These are phyloP conservation scores for Eulemur rubriventer DNA, from an alignment of 2,797 vertebrate genomes.

Conservation along the genomic window DNA sequence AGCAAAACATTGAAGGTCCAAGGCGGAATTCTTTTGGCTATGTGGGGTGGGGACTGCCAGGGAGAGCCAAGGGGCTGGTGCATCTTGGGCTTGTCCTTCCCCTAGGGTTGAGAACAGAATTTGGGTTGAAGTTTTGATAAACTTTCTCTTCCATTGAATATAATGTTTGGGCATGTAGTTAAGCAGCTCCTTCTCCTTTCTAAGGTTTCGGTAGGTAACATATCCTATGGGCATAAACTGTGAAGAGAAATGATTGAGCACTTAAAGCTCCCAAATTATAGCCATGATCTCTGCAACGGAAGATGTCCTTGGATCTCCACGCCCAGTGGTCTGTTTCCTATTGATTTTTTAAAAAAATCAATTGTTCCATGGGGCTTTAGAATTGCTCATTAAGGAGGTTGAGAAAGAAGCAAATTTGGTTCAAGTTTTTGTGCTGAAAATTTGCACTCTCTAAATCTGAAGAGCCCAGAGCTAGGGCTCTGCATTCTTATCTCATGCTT, in stretches of 20 bases:
- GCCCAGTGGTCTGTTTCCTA: neutral
- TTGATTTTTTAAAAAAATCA: constrained; percentile 34
- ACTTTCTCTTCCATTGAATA: neutral
- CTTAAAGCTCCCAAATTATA: neutral
- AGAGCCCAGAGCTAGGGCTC: neutral
- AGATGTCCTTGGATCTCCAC: neutral
- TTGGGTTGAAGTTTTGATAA: neutral
- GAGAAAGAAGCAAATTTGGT: constrained; percentile 50
- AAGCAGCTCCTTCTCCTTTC: neutral
- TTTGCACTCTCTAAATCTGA: neutral
- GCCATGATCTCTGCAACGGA: neutral
- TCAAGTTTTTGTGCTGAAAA: constrained; percentile 26
- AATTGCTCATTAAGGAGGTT: constrained; percentile 56
- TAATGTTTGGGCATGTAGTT: neutral
- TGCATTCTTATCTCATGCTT: neutral
- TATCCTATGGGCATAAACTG: neutral
- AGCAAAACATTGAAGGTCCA: neutral
- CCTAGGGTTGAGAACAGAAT: neutral
- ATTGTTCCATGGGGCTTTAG: constrained; percentile 3
- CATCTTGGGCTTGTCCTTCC: neutral
- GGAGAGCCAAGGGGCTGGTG: fast-evolving
- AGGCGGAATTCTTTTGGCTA: neutral
- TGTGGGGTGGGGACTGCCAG: fast-evolving
- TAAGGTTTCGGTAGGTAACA: neutral
- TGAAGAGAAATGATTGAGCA: neutral